A percentile compares a stretch with the other conserved stretches of the same genome.
Conservation (phyloP, 2,797 vertebrate genomes). For the Liasis olivaceus region DNA sequence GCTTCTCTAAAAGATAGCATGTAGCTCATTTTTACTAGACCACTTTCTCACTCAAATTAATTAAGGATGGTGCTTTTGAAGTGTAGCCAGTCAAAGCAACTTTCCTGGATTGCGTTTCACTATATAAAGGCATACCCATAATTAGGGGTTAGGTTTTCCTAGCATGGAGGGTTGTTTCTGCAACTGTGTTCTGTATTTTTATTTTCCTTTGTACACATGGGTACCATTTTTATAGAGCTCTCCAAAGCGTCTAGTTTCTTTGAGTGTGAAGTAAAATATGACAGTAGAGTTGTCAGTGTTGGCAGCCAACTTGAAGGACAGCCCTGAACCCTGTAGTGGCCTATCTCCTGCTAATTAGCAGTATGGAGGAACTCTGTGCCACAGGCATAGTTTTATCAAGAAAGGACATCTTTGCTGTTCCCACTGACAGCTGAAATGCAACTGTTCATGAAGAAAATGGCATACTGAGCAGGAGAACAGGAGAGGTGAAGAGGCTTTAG, state of each 20-base stretch:
- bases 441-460: slow-evolving; percentile 53
- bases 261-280: slow-evolving; percentile 83
- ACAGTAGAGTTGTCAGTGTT: slow-evolving; percentile 84
- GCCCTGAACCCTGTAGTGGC: slow-evolving; percentile 79
- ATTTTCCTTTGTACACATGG: not conserved
- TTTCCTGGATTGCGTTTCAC: not conserved
- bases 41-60: not conserved
- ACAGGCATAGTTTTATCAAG: slow-evolving; percentile 79
- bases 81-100: not conserved
- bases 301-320: slow-evolving; percentile 86
- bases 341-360: slow-evolving; percentile 85
- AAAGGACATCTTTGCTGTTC: slow-evolving; percentile 76
- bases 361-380: slow-evolving; percentile 82
- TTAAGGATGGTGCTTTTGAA: not conserved
- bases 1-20: not conserved
- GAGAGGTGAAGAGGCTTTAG: slow-evolving; percentile 49
- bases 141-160: not conserved
- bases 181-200: not conserved
- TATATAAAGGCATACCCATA: not conserved
- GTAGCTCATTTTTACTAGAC: not conserved
- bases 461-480: slow-evolving; percentile 14
- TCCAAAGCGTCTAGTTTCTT: slow-evolving; percentile 46
- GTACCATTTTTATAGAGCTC: slow-evolving; percentile 38
- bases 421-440: slow-evolving; percentile 75
- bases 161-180: not conserved